Percentiles rank a stretch among this genome's conserved stretches.
These are phyloP conservation scores for Drosophila obscura DNA, from an alignment of 1,140 invertebrate species.

Conservation along the genomic window DNA sequence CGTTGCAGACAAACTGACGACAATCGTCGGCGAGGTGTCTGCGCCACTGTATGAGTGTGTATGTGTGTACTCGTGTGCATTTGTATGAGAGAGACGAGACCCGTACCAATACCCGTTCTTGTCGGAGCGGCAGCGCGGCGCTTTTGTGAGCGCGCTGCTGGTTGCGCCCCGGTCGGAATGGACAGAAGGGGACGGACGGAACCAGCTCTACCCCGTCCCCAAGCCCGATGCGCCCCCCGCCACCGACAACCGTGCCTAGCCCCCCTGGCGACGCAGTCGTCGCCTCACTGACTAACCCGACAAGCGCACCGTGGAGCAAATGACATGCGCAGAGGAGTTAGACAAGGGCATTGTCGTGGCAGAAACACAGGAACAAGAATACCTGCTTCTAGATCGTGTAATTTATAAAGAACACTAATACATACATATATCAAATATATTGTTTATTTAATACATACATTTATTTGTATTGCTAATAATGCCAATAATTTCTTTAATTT, in stretches of 20 bases:
- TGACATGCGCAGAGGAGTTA: background rate
- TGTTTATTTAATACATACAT: too few species aligned
- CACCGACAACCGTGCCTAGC: background rate
- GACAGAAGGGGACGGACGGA: constrained; percentile 72
- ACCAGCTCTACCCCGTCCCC: constrained; percentile 32
- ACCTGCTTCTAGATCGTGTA: too few species aligned
- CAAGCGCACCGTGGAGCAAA: constrained; percentile 61
- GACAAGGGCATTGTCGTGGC: too few species aligned
- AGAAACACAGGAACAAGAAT: too few species aligned
- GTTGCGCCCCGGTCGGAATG: constrained; percentile 64
- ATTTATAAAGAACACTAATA: too few species aligned
- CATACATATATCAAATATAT: background rate
- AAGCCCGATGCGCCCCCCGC: constrained; percentile 5
- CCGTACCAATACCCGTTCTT: constrained; percentile 46
- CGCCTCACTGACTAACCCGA: constrained; percentile 65
- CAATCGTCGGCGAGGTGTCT: constrained; percentile 78
- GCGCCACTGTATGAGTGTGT: constrained; percentile 34
- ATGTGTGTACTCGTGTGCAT: constrained; percentile 7
- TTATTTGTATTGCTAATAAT: too few species aligned
- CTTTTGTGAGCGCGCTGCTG: constrained; percentile 57
- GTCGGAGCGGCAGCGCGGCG: constrained; percentile 41
- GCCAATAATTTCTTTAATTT: too few species aligned
- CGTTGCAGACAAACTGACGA: constrained; percentile 78
- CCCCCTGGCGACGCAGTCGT: background rate
- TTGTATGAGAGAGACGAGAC: constrained; percentile 42